phyloP scores from a whole-genome alignment of 2,113 vertebrate genomes.

The Rhabdomys dilectus region DNA sequence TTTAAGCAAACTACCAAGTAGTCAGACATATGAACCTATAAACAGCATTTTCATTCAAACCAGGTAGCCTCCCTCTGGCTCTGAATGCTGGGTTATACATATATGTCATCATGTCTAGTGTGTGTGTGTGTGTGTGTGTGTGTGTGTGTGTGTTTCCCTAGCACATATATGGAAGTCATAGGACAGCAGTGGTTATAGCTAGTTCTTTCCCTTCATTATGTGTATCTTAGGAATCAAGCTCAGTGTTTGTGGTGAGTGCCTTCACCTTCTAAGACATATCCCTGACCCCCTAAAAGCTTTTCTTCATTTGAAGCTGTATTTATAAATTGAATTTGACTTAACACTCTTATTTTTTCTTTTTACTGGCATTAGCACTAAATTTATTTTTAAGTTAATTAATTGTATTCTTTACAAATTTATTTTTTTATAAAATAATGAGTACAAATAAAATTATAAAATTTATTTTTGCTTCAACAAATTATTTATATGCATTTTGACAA shows the following conservation, averaged over 20 bases:
- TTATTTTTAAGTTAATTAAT: neutral
- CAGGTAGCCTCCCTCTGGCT: neutral
- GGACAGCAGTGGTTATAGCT: neutral
- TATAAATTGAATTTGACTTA: neutral
- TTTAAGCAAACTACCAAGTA: neutral
- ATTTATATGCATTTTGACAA: neutral
- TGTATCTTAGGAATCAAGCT: neutral
- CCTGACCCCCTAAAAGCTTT: neutral
- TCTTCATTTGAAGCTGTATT: neutral
- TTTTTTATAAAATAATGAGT: too few relatives aligned
- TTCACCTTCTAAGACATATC: neutral
- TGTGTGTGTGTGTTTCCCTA: neutral
- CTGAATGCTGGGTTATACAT: neutral
- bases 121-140: neutral
- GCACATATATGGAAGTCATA: neutral
- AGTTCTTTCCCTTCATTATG: neutral
- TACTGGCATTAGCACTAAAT: neutral
- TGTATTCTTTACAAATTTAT: too few relatives aligned
- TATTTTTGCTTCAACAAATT: neutral
- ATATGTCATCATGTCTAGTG: too few relatives aligned
- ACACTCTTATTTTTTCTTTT: neutral
- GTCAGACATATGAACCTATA: neutral
- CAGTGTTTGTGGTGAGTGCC: neutral
- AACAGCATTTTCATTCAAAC: neutral
- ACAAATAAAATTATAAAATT: neutral